Evolutionary conservation across 2,888 invertebrate species (phyloP), one percentile per base, ranked within the genome.

Genomic region (Acleris literana): DNA sequence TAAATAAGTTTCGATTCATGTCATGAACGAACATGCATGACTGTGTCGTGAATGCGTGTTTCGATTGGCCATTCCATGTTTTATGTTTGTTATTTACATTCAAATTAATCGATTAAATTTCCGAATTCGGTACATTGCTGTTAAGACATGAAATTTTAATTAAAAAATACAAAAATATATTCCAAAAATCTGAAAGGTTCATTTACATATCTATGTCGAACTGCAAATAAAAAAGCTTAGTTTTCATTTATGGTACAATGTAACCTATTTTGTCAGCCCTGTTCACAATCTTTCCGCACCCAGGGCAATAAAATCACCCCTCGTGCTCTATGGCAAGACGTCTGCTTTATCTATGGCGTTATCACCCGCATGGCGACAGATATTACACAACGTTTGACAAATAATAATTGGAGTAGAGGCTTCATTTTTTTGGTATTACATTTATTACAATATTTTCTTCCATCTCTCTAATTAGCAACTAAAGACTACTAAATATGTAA

Each of bases 241-340:
- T 13, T 39, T 39, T 39, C 39, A 2, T 39, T 39, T 0, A 39
- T 39, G 9, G 2, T 13, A 39, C 4, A 13, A 53, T 9, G n/a
- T 7, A 5, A 48, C 13, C 5, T 39, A 2, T 64, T 55, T 68
- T 68, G 73, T 64, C 82, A 82, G 71, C 83, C 83, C 83, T 87
- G 79, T 44, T 60, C 51, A 64, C 71, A 78, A 79, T 86, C 83
- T 78, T 64, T 84, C 82, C 76, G 71, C 86, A 82, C 86, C 87
- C 87, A 74, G 69, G 80, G 80, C 79, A 81, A 81, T 82, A 84
- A 85, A 83, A 63, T 71, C 76, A 78, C 81, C 82, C 81, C 74
- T 33, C 33, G 2, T 73, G 71, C 74, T 74, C 72, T 67, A 73
- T 70, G 68, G 70, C 69, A 68, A 70, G 71, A 71, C 70, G 64